Evolutionary conservation across 2,797 vertebrate genomes (phyloP).

Genomic region (Epinephelus coioides): DNA sequence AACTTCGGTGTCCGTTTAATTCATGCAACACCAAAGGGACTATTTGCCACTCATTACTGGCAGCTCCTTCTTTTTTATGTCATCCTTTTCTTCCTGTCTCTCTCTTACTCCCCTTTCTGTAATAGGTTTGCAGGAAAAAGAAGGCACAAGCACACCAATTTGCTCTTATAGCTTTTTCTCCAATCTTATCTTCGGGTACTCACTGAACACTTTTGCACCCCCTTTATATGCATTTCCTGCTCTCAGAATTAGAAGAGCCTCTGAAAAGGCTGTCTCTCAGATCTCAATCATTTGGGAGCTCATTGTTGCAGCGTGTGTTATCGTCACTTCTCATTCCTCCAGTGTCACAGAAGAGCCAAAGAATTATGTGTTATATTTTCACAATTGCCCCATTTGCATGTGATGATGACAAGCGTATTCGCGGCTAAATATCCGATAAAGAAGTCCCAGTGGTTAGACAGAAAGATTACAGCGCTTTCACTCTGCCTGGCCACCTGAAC

Average conservation of each 20-base stretch:
- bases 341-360: conserved; percentile 56
- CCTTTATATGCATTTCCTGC: conserved; percentile 65
- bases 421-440: conserved; percentile 48
- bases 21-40: conserved; percentile 33
- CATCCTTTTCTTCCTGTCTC: conserved; percentile 21
- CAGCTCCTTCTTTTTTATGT: conserved; percentile 1
- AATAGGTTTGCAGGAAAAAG: conserved; percentile 62
- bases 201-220: conserved; percentile 64
- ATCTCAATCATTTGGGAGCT: conserved; percentile 54
- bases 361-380: conserved; percentile 66
- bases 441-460: conserved; percentile 25
- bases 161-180: conserved; percentile 59
- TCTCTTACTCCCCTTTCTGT: conserved; percentile 32
- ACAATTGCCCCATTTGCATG: conserved; percentile 80
- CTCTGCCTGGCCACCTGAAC: conserved; percentile 68
- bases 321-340: conserved; percentile 62
- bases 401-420: conserved; percentile 55
- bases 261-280: conserved; percentile 70
- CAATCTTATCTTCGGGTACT: conserved; percentile 72
- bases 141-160: conserved; percentile 59
- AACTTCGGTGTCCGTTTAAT: conserved; percentile 24
- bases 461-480: conserved; percentile 19
- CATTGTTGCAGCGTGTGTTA: conserved; percentile 59
- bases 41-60: conserved; percentile 36
- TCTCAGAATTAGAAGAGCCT: conserved; percentile 67